Conservation (phyloP, 2,113 vertebrate species). For the Oriolus oriolus region DNA sequence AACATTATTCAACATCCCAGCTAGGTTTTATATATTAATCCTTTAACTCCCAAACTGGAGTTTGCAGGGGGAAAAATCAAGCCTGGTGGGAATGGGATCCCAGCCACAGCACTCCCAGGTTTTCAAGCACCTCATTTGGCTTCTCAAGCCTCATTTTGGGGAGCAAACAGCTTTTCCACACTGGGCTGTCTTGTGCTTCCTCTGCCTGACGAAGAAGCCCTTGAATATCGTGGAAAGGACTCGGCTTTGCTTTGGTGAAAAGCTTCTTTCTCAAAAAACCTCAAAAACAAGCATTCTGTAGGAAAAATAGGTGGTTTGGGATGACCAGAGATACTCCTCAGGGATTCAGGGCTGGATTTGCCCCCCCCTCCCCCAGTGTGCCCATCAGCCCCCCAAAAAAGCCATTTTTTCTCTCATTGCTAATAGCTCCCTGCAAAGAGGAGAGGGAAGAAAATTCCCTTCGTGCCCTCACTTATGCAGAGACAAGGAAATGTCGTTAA, state of each 20-base stretch:
- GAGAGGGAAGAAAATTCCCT: not conserved
- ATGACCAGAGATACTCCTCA: not conserved
- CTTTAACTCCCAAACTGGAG: not conserved
- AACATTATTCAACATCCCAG: not conserved
- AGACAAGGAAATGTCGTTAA: not conserved
- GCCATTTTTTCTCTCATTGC: not conserved
- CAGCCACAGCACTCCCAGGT: not conserved
- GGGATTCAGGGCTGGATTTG: not conserved
- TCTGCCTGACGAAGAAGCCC: not conserved
- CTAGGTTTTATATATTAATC: not conserved
- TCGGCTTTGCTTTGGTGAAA: not conserved
- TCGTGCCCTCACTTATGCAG: not conserved
- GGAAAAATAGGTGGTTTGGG: not conserved
- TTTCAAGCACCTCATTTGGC: not conserved
- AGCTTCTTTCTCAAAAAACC: not conserved
- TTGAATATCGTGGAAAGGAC: not conserved
- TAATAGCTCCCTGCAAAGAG: not conserved
- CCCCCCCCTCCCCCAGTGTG: not conserved
- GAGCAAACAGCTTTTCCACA: not conserved
- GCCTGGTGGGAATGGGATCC: not conserved
- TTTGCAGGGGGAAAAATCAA: not conserved
- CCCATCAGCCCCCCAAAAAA: not conserved
- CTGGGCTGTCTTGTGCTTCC: not conserved
- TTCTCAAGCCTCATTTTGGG: rapidly evolving
- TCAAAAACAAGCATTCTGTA: not conserved